Conservation (phyloP, 1,140 invertebrate genomes). For the Cyphomyrmex costatus region DNA sequence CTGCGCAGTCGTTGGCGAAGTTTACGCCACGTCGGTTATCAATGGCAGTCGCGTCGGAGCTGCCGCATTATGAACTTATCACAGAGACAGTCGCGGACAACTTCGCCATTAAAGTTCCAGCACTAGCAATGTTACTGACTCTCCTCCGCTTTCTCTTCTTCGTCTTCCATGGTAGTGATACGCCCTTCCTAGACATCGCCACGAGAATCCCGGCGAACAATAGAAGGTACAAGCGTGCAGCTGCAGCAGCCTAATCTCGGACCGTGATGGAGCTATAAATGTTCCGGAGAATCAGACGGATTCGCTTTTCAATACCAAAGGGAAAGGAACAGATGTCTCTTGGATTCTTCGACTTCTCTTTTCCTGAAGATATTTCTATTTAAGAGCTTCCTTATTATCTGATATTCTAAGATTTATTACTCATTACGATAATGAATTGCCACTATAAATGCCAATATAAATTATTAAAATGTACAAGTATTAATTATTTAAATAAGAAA, state of each 20-base stretch:
- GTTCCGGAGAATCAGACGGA: background rate
- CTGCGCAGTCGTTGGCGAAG: slow-evolving; percentile 64
- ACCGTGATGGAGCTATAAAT: slow-evolving; percentile 27
- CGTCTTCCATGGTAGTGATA: slow-evolving; percentile 39
- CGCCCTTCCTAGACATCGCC: slow-evolving; percentile 6
- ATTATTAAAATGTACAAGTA: background rate
- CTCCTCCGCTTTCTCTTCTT: slow-evolving; percentile 8
- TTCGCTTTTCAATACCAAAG: slow-evolving; percentile 15
- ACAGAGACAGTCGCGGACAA: slow-evolving; percentile 66
- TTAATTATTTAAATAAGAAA: slow-evolving; percentile 15
- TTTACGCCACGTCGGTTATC: slow-evolving; percentile 69
- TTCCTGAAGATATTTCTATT: background rate
- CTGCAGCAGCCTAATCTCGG: slow-evolving; percentile 44
- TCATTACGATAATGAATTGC: background rate
- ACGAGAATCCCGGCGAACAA: slow-evolving; percentile 43
- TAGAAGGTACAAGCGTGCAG: slow-evolving; percentile 30
- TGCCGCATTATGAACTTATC: slow-evolving; percentile 70
- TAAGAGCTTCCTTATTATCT: background rate
- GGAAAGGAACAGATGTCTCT: background rate
- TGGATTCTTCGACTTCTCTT: background rate
- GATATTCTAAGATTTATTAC: background rate
- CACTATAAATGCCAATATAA: background rate
- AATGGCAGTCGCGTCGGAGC: slow-evolving; percentile 61
- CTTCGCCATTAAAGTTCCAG: slow-evolving; percentile 68
- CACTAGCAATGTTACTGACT: slow-evolving; percentile 45